Evolutionary conservation across 2,797 vertebrate species (phyloP).

Genomic region (Chromobotia macracanthus): DNA sequence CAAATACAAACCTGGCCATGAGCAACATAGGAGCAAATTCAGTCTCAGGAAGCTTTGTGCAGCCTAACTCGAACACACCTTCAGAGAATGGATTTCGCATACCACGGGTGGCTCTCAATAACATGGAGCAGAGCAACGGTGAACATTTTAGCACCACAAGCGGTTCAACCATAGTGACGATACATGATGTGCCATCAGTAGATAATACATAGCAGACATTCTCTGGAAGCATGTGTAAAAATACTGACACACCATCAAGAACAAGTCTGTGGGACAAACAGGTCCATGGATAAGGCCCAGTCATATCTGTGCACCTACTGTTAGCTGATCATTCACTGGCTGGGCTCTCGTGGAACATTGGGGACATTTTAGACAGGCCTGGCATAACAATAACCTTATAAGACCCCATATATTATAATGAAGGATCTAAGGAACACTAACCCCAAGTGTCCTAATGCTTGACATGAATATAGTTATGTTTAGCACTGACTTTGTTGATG

Average conservation of each 20-base stretch:
- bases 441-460: neutral
- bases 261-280: slow-evolving; percentile 3
- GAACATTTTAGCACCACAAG: slow-evolving; percentile 71
- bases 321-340: slow-evolving; percentile 3
- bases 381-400: neutral
- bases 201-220: slow-evolving; percentile 73
- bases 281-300: neutral
- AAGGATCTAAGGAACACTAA: slow-evolving; percentile 15
- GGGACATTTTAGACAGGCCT: neutral
- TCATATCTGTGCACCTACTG: neutral
- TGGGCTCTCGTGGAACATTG: neutral
- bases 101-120: slow-evolving; percentile 64
- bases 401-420: neutral
- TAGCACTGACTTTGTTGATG: neutral
- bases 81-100: slow-evolving; percentile 63
- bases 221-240: neutral
- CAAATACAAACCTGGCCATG: slow-evolving; percentile 66
- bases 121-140: slow-evolving; percentile 57
- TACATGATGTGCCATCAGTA: slow-evolving; percentile 62
- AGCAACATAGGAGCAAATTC: slow-evolving; percentile 57
- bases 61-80: slow-evolving; percentile 19
- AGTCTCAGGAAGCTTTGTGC: slow-evolving; percentile 58
- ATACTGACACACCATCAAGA: slow-evolving; percentile 14
- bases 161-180: slow-evolving; percentile 70
- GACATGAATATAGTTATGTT: slow-evolving; percentile 8